These are phyloP conservation scores for Rhagophthalmus giganteus DNA, from an alignment of 2,888 invertebrate genomes.

Conservation along the genomic window DNA sequence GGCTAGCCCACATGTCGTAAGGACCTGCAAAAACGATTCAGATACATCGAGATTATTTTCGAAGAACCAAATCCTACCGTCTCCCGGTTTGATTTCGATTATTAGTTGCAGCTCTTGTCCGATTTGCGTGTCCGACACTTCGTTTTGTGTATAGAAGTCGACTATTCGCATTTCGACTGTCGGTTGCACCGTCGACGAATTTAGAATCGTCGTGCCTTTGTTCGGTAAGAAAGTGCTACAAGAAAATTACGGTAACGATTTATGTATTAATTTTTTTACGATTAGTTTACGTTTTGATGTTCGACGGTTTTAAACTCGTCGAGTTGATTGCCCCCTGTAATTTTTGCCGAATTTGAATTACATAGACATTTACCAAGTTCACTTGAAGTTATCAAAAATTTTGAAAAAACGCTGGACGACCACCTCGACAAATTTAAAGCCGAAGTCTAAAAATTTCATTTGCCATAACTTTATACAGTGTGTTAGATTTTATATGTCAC, in stretches of 20 bases:
- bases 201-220: constrained; percentile 58
- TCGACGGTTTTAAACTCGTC: background rate
- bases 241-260: constrained; percentile 12
- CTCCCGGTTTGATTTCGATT: constrained; percentile 62
- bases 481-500: too few relatives aligned
- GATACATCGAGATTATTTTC: too few relatives aligned
- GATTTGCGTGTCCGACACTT: constrained; percentile 67
- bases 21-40: constrained; percentile 46
- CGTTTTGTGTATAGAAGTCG: constrained; percentile 60
- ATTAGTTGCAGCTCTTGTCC: constrained; percentile 69
- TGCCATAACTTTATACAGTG: too few relatives aligned
- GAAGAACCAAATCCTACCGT: too few relatives aligned
- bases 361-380: background rate
- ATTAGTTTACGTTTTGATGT: background rate
- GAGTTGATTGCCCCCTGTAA: too few relatives aligned
- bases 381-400: background rate
- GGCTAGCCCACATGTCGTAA: constrained; percentile 73
- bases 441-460: too few relatives aligned
- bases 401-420: background rate
- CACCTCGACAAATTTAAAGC: too few relatives aligned
- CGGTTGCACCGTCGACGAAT: constrained; percentile 56
- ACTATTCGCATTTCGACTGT: constrained; percentile 62
- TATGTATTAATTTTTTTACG: background rate
- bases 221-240: constrained; percentile 51
- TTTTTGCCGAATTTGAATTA: too few relatives aligned